Conservation (phyloP, 2,113 vertebrate species). For the Phrynosoma platyrhinos region DNA sequence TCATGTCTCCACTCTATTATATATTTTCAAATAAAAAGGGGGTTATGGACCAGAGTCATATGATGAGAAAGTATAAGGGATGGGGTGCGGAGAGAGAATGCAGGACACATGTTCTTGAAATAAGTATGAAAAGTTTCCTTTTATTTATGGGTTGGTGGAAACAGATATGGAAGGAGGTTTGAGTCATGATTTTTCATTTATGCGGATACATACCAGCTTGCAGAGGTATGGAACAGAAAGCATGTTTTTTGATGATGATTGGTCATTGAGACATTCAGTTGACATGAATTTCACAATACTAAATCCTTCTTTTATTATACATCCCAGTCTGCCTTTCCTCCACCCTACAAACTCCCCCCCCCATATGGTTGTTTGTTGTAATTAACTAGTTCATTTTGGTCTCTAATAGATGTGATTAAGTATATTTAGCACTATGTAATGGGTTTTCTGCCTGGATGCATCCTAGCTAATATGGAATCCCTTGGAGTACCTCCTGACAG, state of each 20-base stretch:
- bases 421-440: slow-evolving; percentile 99
- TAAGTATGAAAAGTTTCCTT: slow-evolving; percentile 33
- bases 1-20: slow-evolving; percentile 71
- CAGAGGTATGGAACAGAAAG: slow-evolving; percentile 43
- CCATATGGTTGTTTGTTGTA: slow-evolving; percentile 93
- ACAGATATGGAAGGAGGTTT: slow-evolving; percentile 61
- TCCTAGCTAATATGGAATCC: slow-evolving; percentile 95
- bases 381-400: slow-evolving; percentile 90
- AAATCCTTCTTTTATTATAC: slow-evolving; percentile 40
- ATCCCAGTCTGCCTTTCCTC: slow-evolving; percentile 56
- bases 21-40: slow-evolving; percentile 75
- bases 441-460: slow-evolving; percentile 98
- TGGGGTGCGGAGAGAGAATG: slow-evolving; percentile 26
- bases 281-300: slow-evolving; percentile 73
- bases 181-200: slow-evolving; percentile 63
- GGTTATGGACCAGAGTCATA: slow-evolving; percentile 55
- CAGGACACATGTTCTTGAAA: slow-evolving; percentile 54
- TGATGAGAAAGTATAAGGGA: slow-evolving; percentile 49
- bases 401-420: slow-evolving; percentile 98
- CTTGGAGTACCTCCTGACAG: slow-evolving; percentile 82
- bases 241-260: slow-evolving; percentile 67
- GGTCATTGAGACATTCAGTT: slow-evolving; percentile 77
- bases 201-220: slow-evolving; percentile 57
- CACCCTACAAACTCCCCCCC: slow-evolving; percentile 68
- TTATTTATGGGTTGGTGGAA: slow-evolving; percentile 23